Percentiles rank a stretch among this genome's conserved stretches.
These are phyloP conservation scores for Dipus sagitta DNA, from an alignment of 2,797 vertebrate species.

Conservation along the genomic window DNA sequence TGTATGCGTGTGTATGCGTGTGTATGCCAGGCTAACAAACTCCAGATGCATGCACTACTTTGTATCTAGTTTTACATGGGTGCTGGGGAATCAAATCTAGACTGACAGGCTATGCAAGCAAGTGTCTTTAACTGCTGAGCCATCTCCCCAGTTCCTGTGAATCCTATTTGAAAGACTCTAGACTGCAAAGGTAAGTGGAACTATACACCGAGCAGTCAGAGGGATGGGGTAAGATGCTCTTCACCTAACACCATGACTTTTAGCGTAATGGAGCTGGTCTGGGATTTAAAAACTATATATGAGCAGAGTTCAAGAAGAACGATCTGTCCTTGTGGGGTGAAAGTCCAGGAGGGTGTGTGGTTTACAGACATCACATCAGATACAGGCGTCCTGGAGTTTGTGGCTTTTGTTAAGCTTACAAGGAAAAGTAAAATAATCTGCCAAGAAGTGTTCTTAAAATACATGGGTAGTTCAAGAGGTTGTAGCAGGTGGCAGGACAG, in stretches of 20 bases:
- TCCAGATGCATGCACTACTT: no score
- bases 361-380: conserved; percentile 6
- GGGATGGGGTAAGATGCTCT: background rate
- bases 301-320: conserved; percentile 1
- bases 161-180: conserved; percentile 52
- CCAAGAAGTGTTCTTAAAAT: conserved; percentile 63
- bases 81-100: no score
- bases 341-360: background rate
- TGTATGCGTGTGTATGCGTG: no score
- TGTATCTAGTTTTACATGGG: no score
- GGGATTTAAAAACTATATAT: background rate
- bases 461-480: conserved; percentile 29
- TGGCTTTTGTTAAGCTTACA: conserved; percentile 37
- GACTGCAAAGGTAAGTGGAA: conserved; percentile 36
- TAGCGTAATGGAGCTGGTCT: background rate
- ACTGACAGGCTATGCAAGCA: no score
- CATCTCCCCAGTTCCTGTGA: no score
- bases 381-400: background rate
- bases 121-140: no score
- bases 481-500: conserved; percentile 12
- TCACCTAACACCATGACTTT: conserved; percentile 6
- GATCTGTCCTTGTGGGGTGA: background rate
- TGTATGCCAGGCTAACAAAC: no score
- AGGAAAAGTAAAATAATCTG: conserved; percentile 47
- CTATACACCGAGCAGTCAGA: background rate